Percentiles rank a stretch among this genome's conserved stretches.
Evolutionary conservation across 1,140 invertebrate species (phyloP).

Genomic region (Aricia agestis): DNA sequence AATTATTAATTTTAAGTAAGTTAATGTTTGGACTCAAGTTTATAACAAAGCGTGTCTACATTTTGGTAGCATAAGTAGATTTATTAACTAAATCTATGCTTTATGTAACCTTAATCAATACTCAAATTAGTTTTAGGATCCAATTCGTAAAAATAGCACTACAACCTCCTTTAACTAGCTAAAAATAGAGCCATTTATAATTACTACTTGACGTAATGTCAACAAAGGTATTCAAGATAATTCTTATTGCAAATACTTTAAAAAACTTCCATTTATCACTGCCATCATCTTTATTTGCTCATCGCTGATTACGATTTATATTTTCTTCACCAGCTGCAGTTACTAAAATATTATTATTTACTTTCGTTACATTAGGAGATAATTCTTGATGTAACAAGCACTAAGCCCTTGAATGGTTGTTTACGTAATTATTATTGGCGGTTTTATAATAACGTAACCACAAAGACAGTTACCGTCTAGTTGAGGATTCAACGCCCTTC

Average conservation of each 20-base stretch:
- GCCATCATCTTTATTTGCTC: neutral
- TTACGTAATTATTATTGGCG: neutral
- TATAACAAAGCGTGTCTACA: too few relatives aligned
- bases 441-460: neutral
- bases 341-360: neutral
- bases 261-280: neutral
- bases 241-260: neutral
- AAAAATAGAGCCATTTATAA: neutral
- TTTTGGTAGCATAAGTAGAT: too few relatives aligned
- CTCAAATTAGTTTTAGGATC: neutral
- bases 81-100: too few relatives aligned
- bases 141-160: neutral
- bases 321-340: neutral
- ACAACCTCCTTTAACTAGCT: neutral
- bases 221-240: neutral
- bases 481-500: conserved; percentile 27
- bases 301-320: neutral
- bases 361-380: too few relatives aligned
- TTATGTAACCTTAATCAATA: neutral
- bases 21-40: neutral
- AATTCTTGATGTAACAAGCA: too few relatives aligned
- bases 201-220: neutral
- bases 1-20: neutral
- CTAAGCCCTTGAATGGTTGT: too few relatives aligned
- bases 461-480: conserved; percentile 24